phyloP scores from a whole-genome alignment of 2,888 invertebrate genomes.

The Balanococcus diminutus region DNA sequence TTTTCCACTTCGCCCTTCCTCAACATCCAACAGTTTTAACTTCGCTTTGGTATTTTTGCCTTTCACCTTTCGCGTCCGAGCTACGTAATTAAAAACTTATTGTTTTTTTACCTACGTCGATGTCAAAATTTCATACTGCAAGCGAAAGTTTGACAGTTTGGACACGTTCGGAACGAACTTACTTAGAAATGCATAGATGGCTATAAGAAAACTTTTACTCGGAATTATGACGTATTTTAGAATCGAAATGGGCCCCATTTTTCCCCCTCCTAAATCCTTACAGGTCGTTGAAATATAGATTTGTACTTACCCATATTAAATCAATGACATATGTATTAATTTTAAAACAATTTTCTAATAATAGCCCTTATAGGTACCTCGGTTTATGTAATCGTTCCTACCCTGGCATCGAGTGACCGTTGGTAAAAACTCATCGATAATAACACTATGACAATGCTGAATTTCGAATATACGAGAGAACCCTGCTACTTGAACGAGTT shows the following conservation, averaged over 20 bases:
- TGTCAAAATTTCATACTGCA: background rate
- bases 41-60: background rate
- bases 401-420: background rate
- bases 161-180: background rate
- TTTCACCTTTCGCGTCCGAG: background rate
- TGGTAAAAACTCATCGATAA: background rate
- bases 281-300: background rate
- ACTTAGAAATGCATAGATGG: background rate
- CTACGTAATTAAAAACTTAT: conserved; percentile 14
- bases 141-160: background rate
- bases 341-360: background rate
- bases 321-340: background rate
- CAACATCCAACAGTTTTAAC: background rate
- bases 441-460: background rate
- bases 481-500: conserved; percentile 3
- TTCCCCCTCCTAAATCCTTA: background rate
- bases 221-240: background rate
- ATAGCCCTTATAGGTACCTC: background rate
- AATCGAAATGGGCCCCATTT: background rate
- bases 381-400: background rate
- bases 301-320: background rate
- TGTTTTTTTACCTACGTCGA: background rate
- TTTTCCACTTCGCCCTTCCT: background rate
- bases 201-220: background rate
- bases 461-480: too few relatives aligned